These are phyloP conservation scores for Eristalis pertinax DNA, from an alignment of 2,888 invertebrate genomes.

Conservation along the genomic window DNA sequence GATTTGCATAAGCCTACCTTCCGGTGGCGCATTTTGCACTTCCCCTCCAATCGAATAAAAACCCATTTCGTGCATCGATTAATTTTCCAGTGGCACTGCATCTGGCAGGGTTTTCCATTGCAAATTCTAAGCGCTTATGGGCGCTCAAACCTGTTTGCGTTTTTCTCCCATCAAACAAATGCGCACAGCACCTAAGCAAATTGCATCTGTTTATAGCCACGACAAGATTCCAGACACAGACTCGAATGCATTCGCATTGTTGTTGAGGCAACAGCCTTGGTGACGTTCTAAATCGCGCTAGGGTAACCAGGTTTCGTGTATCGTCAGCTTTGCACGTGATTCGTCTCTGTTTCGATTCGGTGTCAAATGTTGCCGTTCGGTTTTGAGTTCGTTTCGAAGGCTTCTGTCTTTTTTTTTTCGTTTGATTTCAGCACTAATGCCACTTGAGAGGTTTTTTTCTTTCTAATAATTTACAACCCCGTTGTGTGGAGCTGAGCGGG, in stretches of 20 bases:
- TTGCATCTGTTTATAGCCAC: slow-evolving; percentile 14
- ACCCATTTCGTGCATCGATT: neutral
- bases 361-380: neutral
- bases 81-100: neutral
- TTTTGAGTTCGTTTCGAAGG: neutral
- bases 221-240: neutral
- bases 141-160: neutral
- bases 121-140: neutral
- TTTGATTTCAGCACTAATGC: neutral
- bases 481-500: neutral
- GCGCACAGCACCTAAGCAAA: neutral
- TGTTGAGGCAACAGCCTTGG: slow-evolving; percentile 40
- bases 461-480: neutral
- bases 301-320: slow-evolving; percentile 17
- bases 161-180: neutral
- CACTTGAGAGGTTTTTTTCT: neutral
- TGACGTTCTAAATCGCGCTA: slow-evolving; percentile 27
- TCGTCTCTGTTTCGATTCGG: neutral
- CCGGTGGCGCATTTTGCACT: neutral
- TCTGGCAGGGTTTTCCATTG: neutral
- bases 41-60: neutral
- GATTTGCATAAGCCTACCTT: neutral
- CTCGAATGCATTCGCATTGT: slow-evolving; percentile 18
- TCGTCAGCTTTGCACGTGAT: slow-evolving; percentile 40
- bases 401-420: neutral